Conservation (phyloP, 2,888 invertebrate species). For the Pseudococcus viburni region DNA sequence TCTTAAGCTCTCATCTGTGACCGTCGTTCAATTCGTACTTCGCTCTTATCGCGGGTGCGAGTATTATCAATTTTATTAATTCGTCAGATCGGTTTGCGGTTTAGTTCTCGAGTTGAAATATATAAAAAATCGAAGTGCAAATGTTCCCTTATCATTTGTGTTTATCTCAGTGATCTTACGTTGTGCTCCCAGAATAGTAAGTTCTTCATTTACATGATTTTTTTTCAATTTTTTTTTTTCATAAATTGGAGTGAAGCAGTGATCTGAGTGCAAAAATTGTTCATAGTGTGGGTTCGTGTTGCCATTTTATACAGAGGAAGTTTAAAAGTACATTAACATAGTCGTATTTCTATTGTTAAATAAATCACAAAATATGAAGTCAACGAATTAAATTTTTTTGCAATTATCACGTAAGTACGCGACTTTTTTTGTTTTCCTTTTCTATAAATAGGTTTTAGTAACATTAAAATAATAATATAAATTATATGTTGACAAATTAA, state of each 20-base stretch:
- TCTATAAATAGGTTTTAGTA: background rate
- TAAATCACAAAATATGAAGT: constrained; percentile 44
- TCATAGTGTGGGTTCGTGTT: constrained; percentile 42
- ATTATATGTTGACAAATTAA: background rate
- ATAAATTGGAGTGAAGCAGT: background rate
- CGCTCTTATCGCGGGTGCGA: background rate
- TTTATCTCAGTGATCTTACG: constrained; percentile 26
- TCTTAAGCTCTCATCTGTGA: constrained; percentile 23
- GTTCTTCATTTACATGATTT: constrained; percentile 8
- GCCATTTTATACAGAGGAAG: constrained; percentile 54
- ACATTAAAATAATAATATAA: background rate
- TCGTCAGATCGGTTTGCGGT: constrained; percentile 10
- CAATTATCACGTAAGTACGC: constrained; percentile 35
- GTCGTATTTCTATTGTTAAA: background rate
- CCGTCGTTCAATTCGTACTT: background rate
- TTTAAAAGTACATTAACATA: constrained; percentile 7
- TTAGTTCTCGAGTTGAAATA: background rate
- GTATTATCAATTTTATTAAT: constrained; percentile 22
- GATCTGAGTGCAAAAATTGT: constrained; percentile 20
- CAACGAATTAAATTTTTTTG: constrained; percentile 31
- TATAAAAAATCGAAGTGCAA: background rate
- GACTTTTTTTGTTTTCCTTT: constrained; percentile 1
- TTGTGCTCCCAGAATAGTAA: constrained; percentile 26
- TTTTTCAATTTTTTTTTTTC: constrained; percentile 1
- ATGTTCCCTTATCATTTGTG: constrained; percentile 18